These are phyloP conservation scores for Clinocottus analis DNA, from an alignment of 2,113 vertebrate genomes.

Conservation along the genomic window DNA sequence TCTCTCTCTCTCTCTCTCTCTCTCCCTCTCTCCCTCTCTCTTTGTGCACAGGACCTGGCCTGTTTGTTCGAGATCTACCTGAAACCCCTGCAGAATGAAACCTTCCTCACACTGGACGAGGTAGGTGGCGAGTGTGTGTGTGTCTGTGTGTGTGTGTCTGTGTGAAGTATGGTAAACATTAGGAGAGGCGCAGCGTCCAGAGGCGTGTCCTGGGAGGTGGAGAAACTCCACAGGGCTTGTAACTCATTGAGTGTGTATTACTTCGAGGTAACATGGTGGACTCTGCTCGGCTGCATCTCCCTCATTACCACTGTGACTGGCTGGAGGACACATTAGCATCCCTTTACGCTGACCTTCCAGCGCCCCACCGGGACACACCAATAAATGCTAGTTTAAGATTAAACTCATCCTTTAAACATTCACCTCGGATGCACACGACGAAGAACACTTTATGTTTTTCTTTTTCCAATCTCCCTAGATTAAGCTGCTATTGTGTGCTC, in stretches of 20 bases:
- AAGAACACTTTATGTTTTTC: not conserved
- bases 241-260: conserved; percentile 60
- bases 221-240: not conserved
- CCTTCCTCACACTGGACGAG: conserved; percentile 95
- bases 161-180: not conserved
- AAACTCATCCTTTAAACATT: conserved; percentile 20
- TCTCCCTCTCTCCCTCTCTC: too few species aligned
- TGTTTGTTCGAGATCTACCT: conserved; percentile 95
- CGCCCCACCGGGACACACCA: conserved; percentile 26
- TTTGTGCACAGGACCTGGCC: conserved; percentile 87
- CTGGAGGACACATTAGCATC: conserved; percentile 66
- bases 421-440: not conserved
- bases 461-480: not conserved
- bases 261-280: conserved; percentile 37
- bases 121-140: conserved; percentile 76
- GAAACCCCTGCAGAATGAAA: conserved; percentile 95
- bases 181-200: not conserved
- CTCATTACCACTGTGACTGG: conserved; percentile 52
- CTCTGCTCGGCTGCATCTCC: conserved; percentile 34
- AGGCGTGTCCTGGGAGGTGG: not conserved
- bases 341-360: conserved; percentile 51
- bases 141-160: not conserved
- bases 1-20: conserved; percentile 10
- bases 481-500: not conserved
- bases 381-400: conserved; percentile 33